Conservation (phyloP, 2,113 vertebrate species). For the Tachysurus fulvidraco region DNA sequence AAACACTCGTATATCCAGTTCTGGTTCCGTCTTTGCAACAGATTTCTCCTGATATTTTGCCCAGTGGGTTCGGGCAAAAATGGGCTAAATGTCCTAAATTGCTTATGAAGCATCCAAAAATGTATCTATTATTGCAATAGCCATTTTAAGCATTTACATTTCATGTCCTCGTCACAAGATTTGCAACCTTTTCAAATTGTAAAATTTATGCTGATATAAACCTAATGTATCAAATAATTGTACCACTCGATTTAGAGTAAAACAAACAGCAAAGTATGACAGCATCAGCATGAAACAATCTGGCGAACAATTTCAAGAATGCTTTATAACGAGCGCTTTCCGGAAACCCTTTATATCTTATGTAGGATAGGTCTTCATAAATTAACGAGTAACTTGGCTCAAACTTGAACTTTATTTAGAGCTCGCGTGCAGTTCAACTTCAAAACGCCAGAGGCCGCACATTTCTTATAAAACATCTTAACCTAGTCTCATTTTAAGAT, state of each 20-base stretch:
- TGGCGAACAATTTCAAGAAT: too few species aligned
- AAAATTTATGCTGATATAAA: not conserved
- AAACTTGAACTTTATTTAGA: not conserved
- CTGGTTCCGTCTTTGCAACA: too few species aligned
- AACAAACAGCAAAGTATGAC: too few species aligned
- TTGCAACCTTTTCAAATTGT: not conserved
- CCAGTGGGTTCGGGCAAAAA: too few species aligned
- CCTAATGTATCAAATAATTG: not conserved
- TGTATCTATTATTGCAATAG: not conserved
- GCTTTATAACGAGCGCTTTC: too few species aligned
- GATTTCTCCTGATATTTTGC: too few species aligned
- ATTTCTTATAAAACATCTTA: not conserved
- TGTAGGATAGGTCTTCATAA: not conserved
- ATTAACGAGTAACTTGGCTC: not conserved
- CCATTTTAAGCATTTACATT: not conserved
- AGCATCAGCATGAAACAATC: too few species aligned
- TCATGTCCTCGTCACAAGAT: not conserved
- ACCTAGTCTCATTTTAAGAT: too few species aligned
- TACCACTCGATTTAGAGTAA: not conserved
- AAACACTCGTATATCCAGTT: not conserved
- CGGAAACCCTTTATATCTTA: not conserved
- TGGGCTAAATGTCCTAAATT: too few species aligned
- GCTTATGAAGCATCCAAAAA: not conserved
- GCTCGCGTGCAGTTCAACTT: not conserved
- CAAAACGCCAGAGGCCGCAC: not conserved